Evolutionary conservation across 2,797 vertebrate genomes (phyloP), one percentile per base, ranked within the genome.

Genomic region (Brachyrhaphis roseni): DNA sequence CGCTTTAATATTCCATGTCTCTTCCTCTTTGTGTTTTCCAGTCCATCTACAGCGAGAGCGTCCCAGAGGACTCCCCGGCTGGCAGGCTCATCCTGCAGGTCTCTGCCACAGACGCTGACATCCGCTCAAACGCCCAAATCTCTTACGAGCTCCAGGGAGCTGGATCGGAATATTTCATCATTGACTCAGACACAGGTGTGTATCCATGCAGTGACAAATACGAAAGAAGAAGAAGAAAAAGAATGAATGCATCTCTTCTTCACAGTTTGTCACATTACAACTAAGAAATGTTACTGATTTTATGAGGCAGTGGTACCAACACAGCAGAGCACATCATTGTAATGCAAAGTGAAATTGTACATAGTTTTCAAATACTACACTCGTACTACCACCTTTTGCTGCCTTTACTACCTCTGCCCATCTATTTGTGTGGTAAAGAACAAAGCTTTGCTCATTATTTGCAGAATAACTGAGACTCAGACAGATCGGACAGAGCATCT

Each of bases 111-210:
- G 98, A 99, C 15, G 96, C 96, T 46, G 98, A 99, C 92, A 98
- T 99, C 86, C 98, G 97, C 89, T 98, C 98, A 87, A 99, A 99
- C 0, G 98, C 97, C 62, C 97, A 98, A 90, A 97, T 99, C 85
- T 96, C 96, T 80, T 99, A 97, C 4, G 96, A 97, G 1, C 94
- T 99, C 76, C 95, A 96, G 78, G 98, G 98, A 91, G 81, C 91
- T 13, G 97, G 97, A 84, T 96, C 97, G 16, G 96, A 98, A 91
- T 95, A 96, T 83, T 99, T 99, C 93, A 94, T 86, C 89, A 96
- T 99, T 8, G 95, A 96, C 93, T 92, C 97, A 62, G 97, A 97
- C 76, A 98, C 98, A 95, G 98, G 98, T 99, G 94, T 87, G 87
- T 87, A 31, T 76, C 8, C 79, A 18, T 81, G 76, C 41, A 23